Conservation (phyloP, 2,113 vertebrate genomes). For the Ciconia stormi region DNA sequence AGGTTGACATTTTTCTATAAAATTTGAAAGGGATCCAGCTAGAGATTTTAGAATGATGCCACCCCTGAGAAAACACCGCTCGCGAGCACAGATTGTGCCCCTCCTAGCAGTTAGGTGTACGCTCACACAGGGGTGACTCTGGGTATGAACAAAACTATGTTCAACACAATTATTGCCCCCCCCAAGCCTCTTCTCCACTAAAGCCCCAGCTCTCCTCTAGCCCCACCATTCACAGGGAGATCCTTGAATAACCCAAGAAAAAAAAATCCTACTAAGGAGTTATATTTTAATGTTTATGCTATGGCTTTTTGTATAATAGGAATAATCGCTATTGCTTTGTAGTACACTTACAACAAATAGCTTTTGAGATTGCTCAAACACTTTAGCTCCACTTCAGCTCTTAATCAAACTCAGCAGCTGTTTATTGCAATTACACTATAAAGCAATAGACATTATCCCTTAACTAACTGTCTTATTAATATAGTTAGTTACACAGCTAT, state of each 20-base stretch:
- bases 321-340: constrained; percentile 60
- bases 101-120: not conserved
- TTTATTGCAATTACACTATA: constrained; percentile 75
- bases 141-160: not conserved
- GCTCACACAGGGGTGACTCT: not conserved
- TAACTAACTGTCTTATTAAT: constrained; percentile 77
- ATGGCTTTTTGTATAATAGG: constrained; percentile 49
- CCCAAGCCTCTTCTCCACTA: not conserved
- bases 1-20: not conserved
- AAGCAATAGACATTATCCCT: constrained; percentile 72
- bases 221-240: not conserved
- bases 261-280: not conserved
- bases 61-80: not conserved
- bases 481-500: constrained; percentile 75
- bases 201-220: not conserved
- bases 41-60: not conserved
- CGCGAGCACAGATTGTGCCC: not conserved
- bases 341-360: constrained; percentile 61
- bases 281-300: constrained; percentile 44
- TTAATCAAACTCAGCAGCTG: constrained; percentile 77
- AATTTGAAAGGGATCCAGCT: not conserved
- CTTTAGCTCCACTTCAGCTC: constrained; percentile 71
- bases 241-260: not conserved
- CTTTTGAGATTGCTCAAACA: constrained; percentile 66
- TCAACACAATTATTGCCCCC: not conserved